These are phyloP conservation scores for Leptinotarsa undecemlineata DNA, from an alignment of 1,140 invertebrate species.

Conservation along the genomic window DNA sequence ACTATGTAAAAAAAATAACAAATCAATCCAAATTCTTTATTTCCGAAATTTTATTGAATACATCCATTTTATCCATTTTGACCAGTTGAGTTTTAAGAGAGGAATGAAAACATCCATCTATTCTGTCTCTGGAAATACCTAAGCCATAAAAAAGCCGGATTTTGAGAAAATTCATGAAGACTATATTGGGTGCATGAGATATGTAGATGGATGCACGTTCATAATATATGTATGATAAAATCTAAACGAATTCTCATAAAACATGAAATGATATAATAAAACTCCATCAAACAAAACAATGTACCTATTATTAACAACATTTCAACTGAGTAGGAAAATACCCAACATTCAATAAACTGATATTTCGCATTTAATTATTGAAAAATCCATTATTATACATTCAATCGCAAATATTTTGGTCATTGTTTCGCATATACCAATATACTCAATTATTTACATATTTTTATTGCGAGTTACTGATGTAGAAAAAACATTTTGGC, in stretches of 20 bases:
- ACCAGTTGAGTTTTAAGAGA: not conserved
- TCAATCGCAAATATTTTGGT: conserved; percentile 1
- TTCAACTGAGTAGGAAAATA: not conserved
- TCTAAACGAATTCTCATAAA: not conserved
- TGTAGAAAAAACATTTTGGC: not conserved
- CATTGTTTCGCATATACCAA: not conserved
- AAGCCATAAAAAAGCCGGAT: not conserved
- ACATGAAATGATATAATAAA: not conserved
- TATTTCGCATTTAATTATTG: not conserved
- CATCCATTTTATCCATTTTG: conserved; percentile 5
- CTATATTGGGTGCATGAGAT: not conserved
- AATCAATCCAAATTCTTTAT: not conserved
- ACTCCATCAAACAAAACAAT: not conserved
- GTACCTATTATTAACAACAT: not conserved
- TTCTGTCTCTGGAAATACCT: not conserved
- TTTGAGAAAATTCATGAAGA: not conserved
- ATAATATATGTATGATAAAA: not conserved
- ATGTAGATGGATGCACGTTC: not conserved
- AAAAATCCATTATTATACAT: conserved; percentile 5
- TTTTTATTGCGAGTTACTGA: not conserved
- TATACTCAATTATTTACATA: not conserved
- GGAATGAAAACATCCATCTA: not conserved
- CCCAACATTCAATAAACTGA: not conserved
- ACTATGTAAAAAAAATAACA: too few species aligned
- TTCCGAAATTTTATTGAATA: not conserved